Conservation (phyloP, 2,888 invertebrate species). For the Caenorhabditis becei region DNA sequence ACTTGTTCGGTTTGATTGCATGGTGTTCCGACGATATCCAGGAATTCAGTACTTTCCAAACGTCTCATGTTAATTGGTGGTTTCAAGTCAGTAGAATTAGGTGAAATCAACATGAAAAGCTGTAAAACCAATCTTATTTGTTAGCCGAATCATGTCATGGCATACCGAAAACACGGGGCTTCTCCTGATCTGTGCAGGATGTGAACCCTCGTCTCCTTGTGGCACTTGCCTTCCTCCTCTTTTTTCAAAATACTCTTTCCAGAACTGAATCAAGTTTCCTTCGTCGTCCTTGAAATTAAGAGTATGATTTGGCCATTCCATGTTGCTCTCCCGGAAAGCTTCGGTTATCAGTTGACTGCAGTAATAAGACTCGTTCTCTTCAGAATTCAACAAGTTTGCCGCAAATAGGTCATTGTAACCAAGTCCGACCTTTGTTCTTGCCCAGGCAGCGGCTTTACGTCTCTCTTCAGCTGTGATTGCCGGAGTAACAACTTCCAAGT, state of each 20-base stretch:
- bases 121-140: no score
- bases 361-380: slow-evolving; percentile 62
- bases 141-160: no score
- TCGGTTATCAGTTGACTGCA: slow-evolving; percentile 69
- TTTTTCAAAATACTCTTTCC: slow-evolving; percentile 71
- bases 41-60: no score
- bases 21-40: no score
- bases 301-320: slow-evolving; percentile 69
- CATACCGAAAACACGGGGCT: slow-evolving; percentile 27
- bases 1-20: no score
- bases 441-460: slow-evolving; percentile 14
- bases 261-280: slow-evolving; percentile 67
- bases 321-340: slow-evolving; percentile 40
- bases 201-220: slow-evolving; percentile 64
- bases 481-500: slow-evolving; percentile 34
- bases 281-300: slow-evolving; percentile 68
- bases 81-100: no score
- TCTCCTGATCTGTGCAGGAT: slow-evolving; percentile 61
- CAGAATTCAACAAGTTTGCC: slow-evolving; percentile 56
- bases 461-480: neutral
- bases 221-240: slow-evolving; percentile 50
- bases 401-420: slow-evolving; percentile 70
- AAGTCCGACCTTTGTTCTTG: slow-evolving; percentile 30
- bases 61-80: no score
- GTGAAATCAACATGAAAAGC: no score